Base-by-base conservation (phyloP, 64 coral and sea anemone genomes). In the Acropora yongei region DNA sequence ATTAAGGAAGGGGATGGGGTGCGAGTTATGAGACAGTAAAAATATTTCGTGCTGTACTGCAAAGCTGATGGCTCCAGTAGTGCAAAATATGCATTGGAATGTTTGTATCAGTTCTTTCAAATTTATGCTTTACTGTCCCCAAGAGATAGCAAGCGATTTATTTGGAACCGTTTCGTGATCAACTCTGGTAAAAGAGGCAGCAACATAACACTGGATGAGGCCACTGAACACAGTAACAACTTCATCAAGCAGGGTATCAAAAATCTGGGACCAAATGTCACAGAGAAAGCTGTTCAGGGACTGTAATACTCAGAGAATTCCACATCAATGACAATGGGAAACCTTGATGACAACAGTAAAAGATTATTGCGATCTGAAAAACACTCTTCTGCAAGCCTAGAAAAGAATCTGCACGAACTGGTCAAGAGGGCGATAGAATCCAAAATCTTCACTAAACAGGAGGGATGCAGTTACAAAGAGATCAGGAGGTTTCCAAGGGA, bases 1-100 rank as follows among this genome's bases (percentile, higher is more conserved):
- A 73, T 73, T 73, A 93, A 93, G 75, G 92, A 94, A 94, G 92
- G 87, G 8, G 92, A 89, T 89, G 92, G 92, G 12, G 6, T 19
- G 0, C 2, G 93, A 17, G 42, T 94, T 5, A 78, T 94, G 53
- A 77, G 87, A 47, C 92, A 94, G 48, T 94, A 94, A 44, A 94
- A 94, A 40, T 73, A 84, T 10, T 77, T 89, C 40, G 89, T 94
- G 92, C 63, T 94, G 18, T 94, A 94, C 79, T 94, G 87, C 55
- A 94, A 84, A 74, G 87, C 92, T 49, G 92, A 94, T 89, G 92
- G 44, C 6, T 30, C 46, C 20, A 65, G 75, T 41, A 93, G 92
- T 61, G 60, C 85, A 13, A 93, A 94, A 18, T 79, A 51, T 53
- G 3, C 69, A 20, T 30, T 73, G 18, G 69, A 73, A 73, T 73